Evolutionary conservation across 2,797 vertebrate species (phyloP).

Genomic region (Micromesistius poutassou): DNA sequence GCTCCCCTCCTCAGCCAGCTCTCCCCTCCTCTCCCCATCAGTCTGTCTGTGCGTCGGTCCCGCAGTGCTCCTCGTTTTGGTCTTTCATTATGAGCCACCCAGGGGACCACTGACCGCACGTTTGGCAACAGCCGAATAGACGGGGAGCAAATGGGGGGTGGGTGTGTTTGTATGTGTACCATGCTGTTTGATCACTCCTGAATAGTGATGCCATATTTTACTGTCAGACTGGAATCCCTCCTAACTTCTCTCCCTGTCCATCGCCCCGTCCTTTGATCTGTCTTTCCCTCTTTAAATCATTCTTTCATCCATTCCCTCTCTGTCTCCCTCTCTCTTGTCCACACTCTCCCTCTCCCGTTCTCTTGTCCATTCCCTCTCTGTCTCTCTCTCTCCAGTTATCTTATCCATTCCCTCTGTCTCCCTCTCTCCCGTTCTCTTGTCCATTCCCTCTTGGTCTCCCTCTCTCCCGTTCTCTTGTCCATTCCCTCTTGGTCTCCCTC

Average conservation of each 20-base stretch:
- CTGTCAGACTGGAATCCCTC: neutral
- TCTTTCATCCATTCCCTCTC: no score
- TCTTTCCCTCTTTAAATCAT: neutral
- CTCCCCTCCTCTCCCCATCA: neutral
- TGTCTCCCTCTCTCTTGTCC: no score
- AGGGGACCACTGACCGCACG: constrained; percentile 51
- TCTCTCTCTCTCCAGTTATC: no score
- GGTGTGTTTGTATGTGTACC: constrained; percentile 25
- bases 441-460: no score
- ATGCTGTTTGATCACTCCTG: constrained; percentile 55
- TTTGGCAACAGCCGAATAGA: constrained; percentile 43
- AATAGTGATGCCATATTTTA: constrained; percentile 23
- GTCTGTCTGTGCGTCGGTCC: no score
- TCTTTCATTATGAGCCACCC: constrained; percentile 40
- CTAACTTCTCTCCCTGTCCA: neutral
- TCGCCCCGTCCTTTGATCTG: neutral
- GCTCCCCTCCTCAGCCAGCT: constrained; percentile 26
- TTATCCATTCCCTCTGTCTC: no score
- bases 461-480: no score
- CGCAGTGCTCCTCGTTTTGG: constrained; percentile 32
- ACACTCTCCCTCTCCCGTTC: no score
- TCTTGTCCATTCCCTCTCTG: no score
- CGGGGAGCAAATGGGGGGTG: constrained; percentile 11
- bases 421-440: no score
- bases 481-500: no score